Percentiles rank a stretch among this genome's conserved stretches.
Conservation (phyloP, 2,888 invertebrate species). For the Lycia hirtaria region DNA sequence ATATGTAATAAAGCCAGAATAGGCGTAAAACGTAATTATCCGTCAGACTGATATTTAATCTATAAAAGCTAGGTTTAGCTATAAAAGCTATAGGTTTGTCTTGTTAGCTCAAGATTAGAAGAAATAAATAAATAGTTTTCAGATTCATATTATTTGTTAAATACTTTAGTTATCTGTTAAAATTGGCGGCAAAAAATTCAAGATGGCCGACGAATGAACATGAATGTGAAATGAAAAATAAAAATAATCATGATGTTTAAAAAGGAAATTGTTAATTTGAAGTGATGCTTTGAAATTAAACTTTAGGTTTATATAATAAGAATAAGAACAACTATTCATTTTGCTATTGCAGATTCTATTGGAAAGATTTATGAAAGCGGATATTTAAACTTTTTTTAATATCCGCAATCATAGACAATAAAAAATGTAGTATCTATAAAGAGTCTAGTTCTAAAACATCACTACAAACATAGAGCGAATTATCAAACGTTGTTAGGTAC, state of each 20-base stretch:
- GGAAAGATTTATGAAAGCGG: slow-evolving; percentile 58
- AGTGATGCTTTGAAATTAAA: slow-evolving; percentile 73
- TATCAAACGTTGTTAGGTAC: slow-evolving; percentile 47
- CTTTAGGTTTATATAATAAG: slow-evolving; percentile 44
- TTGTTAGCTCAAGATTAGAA: slow-evolving; percentile 26
- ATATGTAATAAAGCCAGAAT: slow-evolving; percentile 9
- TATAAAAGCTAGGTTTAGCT: slow-evolving; percentile 32
- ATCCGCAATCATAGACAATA: slow-evolving; percentile 59
- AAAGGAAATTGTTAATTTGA: slow-evolving; percentile 55
- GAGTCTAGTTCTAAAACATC: slow-evolving; percentile 70
- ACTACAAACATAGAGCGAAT: slow-evolving; percentile 64
- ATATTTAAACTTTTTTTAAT: slow-evolving; percentile 32
- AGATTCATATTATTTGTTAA: slow-evolving; percentile 4
- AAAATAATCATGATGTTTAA: slow-evolving; percentile 50
- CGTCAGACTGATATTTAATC: slow-evolving; percentile 25
- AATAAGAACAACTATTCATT: slow-evolving; percentile 54
- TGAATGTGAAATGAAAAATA: slow-evolving; percentile 51
- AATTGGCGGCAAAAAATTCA: slow-evolving; percentile 42
- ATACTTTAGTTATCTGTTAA: slow-evolving; percentile 21
- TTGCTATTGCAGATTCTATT: slow-evolving; percentile 55
- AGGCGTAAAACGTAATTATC: slow-evolving; percentile 4
- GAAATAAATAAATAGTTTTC: slow-evolving; percentile 7
- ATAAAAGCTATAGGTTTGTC: slow-evolving; percentile 13
- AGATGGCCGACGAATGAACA: slow-evolving; percentile 50
- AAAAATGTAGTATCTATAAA: slow-evolving; percentile 19